Base-by-base conservation (phyloP, 2,888 invertebrate genomes). In the Ennomos erosarius region DNA sequence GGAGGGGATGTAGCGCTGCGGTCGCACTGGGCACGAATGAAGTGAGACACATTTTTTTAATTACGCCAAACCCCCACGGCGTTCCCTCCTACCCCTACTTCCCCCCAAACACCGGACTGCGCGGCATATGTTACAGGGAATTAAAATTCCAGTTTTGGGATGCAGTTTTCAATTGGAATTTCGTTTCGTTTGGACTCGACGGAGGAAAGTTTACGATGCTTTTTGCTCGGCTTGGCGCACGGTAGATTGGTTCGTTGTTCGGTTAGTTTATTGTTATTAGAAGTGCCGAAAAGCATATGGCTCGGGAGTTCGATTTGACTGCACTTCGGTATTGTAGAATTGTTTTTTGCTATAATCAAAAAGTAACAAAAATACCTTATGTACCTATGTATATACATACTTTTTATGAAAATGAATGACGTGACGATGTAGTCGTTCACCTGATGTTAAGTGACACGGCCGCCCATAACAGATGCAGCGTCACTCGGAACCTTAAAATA, bases 31-130 rank as follows among this genome's bases (percentile, higher is more conserved):
- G 79, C 79, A 73, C 82, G 78, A 86, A 90, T 89, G 88, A 89
- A 90, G 84, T 89, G 88, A 82, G 88, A 88, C 89, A 90, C 82
- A 85, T 90, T 90, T 90, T 90, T 90, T 89, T 89, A 90, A 90
- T 90, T 90, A 87, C 90, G 38, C n/a, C 50, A 81, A 64, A 3
- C 38, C 37, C 49, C 48, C 49, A 45, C 64, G 42, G 50, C 57
- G 51, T 59, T 65, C 65, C 66, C 51, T 36, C 55, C 64, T 59
- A 57, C 62, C 56, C 68, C 71, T 62, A 59, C 68, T 63, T 46
- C 64, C 57, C 64, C 70, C 55, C 75, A 13, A 34, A 40, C 34
- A 50, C 34, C 51, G 51, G 42, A 43, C 42, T 50, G 51, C 69
- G 70, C 70, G 76, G 85, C 89, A 90, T 90, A 87, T 89, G 90